These are phyloP conservation scores for Drosophila antonietae DNA, from an alignment of 2,888 invertebrate species.

Conservation along the genomic window DNA sequence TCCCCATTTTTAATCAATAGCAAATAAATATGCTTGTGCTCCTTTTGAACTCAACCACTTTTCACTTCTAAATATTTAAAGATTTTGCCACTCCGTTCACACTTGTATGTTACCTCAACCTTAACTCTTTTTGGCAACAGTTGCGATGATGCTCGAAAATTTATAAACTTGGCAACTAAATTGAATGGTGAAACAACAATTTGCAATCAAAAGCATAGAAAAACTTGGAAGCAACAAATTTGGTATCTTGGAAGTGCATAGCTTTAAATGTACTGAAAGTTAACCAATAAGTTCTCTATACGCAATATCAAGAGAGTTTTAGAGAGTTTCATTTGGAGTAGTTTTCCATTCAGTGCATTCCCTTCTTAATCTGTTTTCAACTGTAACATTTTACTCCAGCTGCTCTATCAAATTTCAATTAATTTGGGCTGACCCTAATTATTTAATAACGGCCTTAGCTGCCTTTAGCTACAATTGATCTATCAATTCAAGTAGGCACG, in stretches of 20 bases:
- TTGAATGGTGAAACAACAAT: conserved; percentile 4
- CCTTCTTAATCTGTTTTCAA: too few relatives aligned
- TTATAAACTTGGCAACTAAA: conserved; percentile 3
- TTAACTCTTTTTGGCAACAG: conserved; percentile 30
- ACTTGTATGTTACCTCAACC: too few relatives aligned
- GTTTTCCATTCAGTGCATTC: too few relatives aligned
- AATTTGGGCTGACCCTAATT: not conserved
- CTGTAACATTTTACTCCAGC: not conserved
- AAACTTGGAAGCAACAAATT: not conserved
- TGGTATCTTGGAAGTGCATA: not conserved
- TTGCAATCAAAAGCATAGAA: not conserved
- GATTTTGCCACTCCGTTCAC: not conserved
- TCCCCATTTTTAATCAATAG: too few relatives aligned
- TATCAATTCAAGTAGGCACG: conserved; percentile 19
- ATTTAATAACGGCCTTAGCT: not conserved
- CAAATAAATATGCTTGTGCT: too few relatives aligned
- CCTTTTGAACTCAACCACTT: too few relatives aligned
- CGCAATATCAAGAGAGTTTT: not conserved
- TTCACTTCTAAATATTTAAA: too few relatives aligned
- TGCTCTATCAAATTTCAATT: not conserved
- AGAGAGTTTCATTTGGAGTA: not conserved
- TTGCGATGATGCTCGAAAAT: conserved; percentile 14
- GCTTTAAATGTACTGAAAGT: too few relatives aligned
- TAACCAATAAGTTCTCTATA: too few relatives aligned
- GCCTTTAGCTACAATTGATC: conserved; percentile 25